Base-by-base conservation (phyloP, 2,888 invertebrate genomes). In the Synanthedon andrenaeformis region DNA sequence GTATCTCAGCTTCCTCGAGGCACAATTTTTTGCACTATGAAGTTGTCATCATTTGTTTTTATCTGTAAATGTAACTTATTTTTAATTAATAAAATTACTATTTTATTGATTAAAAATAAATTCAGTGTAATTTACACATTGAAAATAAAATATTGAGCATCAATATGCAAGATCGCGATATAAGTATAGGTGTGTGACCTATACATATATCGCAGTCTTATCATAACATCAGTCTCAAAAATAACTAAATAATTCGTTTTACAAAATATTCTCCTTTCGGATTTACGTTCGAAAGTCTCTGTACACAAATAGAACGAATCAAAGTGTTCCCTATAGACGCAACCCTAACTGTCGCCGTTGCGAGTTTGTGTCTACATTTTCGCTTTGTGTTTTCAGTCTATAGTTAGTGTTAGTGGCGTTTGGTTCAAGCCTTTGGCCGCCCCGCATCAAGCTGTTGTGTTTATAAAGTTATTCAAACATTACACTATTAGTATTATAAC, bases 351-450 rank as follows among this genome's bases (percentile, higher is more conserved):
- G 65, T 62, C 62, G 60, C 62, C 61, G 10, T 35, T 60, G 63
- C 60, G 55, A 64, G 63, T 60, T 58, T 63, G 63, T 61, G 66
- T 68, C 63, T 62, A 68, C 66, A 67, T 66, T 68, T 45, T 61
- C 61, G 65, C 71, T 73, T 69, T 70, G 67, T 68, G 57, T 66
- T 61, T 63, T 58, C 60, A 60, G 62, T 67, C 64, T 63, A 59
- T 65, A 57, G 58, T 49, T 45, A 45, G 45, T 65, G 62, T 56
- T 57, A 52, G 57, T 57, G 57, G 54, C 56, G 63, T 64, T 65
- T 66, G 66, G 65, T 72, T 74, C 69, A 61, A 59, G 58, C 57
- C 17, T 49, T 17, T 8, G 19, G 19, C 49, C 3, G 13, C 8
- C n/a, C 12, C 45, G 45, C 45, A 11, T 45, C 6, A 13, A 45